Evolutionary conservation across 2,797 vertebrate species (phyloP).

Genomic region (Sebastes umbrosus): DNA sequence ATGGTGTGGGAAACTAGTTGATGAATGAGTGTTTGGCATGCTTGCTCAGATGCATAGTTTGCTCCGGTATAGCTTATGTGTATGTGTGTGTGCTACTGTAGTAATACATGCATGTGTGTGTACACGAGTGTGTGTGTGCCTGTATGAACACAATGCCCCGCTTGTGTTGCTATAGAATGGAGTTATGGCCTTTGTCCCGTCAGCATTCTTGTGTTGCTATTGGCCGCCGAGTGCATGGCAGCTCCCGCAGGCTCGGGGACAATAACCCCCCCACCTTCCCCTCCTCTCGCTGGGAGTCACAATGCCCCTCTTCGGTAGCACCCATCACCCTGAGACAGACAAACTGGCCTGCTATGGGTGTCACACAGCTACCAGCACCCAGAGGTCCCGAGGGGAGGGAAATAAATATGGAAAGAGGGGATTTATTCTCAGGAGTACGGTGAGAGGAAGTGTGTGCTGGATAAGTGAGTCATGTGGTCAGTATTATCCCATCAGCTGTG

Average conservation of each 20-base stretch:
- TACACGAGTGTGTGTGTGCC: slow-evolving; percentile 40
- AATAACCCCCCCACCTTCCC: slow-evolving; percentile 57
- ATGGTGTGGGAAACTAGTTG: slow-evolving; percentile 76
- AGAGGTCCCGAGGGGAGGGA: slow-evolving; percentile 10
- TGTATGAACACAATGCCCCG: slow-evolving; percentile 78
- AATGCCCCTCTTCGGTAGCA: slow-evolving; percentile 60
- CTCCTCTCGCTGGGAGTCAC: slow-evolving; percentile 63
- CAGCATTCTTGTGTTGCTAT: slow-evolving; percentile 77
- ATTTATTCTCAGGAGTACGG: slow-evolving; percentile 19
- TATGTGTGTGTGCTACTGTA: slow-evolving; percentile 57
- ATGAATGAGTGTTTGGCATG: slow-evolving; percentile 76
- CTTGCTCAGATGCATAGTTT: slow-evolving; percentile 64
- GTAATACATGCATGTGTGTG: slow-evolving; percentile 55
- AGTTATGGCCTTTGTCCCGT: slow-evolving; percentile 81
- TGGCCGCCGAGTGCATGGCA: slow-evolving; percentile 74
- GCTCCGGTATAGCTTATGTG: slow-evolving; percentile 48
- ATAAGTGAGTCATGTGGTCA: slow-evolving; percentile 61
- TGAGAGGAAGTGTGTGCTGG: slow-evolving; percentile 36
- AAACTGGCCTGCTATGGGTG: slow-evolving; percentile 38
- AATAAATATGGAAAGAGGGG: slow-evolving; percentile 13
- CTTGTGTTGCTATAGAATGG: slow-evolving; percentile 81
- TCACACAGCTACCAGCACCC: slow-evolving; percentile 45
- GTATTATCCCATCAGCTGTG: slow-evolving; percentile 59
- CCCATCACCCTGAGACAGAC: slow-evolving; percentile 65
- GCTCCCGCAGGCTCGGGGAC: slow-evolving; percentile 73